Base-by-base conservation (phyloP, 2,888 invertebrate species). In the Vanessa cardui region DNA sequence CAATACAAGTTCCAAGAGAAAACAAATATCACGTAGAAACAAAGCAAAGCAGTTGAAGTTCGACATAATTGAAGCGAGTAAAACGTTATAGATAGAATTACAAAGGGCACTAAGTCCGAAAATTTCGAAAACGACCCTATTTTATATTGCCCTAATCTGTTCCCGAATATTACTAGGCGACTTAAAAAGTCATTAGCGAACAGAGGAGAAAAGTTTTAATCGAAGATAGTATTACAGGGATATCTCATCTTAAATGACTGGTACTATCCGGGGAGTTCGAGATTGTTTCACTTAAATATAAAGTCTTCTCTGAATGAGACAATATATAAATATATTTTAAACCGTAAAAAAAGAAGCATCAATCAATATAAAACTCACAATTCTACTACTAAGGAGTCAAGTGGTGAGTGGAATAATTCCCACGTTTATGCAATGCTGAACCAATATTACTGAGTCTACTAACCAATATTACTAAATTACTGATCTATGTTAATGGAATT, bases 161-260 rank as follows among this genome's bases (percentile, higher is more conserved):
- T 65, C 63, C 62, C 60, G 63, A 69, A 71, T 71, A 71, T 66
- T 58, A 64, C 66, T 66, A 64, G 60, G 46, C 60, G 63, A 71
- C 52, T 69, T 71, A 69, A 71, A 71, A 71, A 71, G 69, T 71
- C 66, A 71, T 71, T 71, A 71, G 58, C 58, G 71, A 71, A 66
- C 69, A 69, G 69, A 69, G 68, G 64, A 71, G 69, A 56, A 71
- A 71, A 71, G 66, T 71, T 71, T 71, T 71, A 71, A 71, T 64
- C 64, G 69, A 71, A 71, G 64, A 71, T 71, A 71, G 64, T 69
- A 71, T 71, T 69, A 64, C 64, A 64, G 64, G 66, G 52, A 71
- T 71, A 69, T 69, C 66, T 66, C 69, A 56, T 69, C 69, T 64
- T 64, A 69, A 61, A 62, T 52, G 61, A 62, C 62, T 66, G 50